phyloP scores from a whole-genome alignment of 2,797 vertebrate species.

The Stomatorhinus walkeri region DNA sequence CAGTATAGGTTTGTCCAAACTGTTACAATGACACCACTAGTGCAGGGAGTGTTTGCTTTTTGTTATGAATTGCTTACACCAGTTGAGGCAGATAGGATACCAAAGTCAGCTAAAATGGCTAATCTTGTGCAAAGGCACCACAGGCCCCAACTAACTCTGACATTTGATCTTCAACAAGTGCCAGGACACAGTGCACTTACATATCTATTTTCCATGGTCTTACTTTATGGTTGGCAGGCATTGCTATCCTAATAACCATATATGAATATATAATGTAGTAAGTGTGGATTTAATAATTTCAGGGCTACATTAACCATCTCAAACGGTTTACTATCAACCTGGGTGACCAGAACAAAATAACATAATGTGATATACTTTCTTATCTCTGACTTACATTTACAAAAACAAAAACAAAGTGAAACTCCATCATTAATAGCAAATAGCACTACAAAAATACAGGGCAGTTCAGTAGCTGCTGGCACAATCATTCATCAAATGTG shows the following conservation, averaged over 20 bases:
- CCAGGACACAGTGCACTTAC: not conserved
- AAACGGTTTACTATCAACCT: not conserved
- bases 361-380: not conserved
- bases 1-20: not conserved
- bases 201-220: not conserved
- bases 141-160: not conserved
- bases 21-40: not conserved
- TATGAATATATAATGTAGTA: not conserved
- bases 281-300: not conserved
- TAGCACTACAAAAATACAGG: not conserved
- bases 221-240: not conserved
- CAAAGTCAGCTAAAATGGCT: not conserved
- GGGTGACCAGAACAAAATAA: not conserved
- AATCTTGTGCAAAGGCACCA: not conserved
- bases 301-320: not conserved
- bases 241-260: not conserved
- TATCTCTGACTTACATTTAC: not conserved
- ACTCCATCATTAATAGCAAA: not conserved
- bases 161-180: not conserved
- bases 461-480: not conserved
- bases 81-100: not conserved
- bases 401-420: not conserved
- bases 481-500: not conserved
- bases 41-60: not conserved
- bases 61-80: not conserved